Conservation (phyloP, 2,797 vertebrate species). For the Sparus aurata region DNA sequence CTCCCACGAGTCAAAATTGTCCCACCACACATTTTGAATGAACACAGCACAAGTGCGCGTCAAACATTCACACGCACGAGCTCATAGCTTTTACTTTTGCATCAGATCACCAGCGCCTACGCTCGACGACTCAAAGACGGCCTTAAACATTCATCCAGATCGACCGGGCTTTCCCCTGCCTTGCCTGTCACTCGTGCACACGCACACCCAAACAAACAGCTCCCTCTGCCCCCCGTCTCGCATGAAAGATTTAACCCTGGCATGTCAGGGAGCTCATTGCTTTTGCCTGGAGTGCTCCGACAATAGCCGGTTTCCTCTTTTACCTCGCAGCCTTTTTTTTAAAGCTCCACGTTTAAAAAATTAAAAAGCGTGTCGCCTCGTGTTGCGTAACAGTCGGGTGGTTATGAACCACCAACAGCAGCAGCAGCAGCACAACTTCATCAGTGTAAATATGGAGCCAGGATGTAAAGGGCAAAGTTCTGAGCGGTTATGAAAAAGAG, state of each 20-base stretch:
- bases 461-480: conserved; percentile 22
- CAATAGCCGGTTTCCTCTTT: conserved; percentile 38
- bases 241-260: conserved; percentile 71
- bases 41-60: conserved; percentile 29
- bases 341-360: conserved; percentile 59
- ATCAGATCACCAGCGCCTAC: background rate
- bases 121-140: background rate
- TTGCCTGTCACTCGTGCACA: background rate
- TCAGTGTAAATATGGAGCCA: conserved; percentile 21
- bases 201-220: conserved; percentile 11
- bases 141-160: conserved; percentile 17
- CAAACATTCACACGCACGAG: conserved; percentile 36
- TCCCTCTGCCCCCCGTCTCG: conserved; percentile 32
- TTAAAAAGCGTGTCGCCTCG: conserved; percentile 25
- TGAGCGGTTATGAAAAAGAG: background rate
- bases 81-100: background rate
- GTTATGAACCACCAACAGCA: background rate
- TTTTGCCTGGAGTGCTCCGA: conserved; percentile 48
- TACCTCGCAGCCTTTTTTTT: conserved; percentile 32
- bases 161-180: conserved; percentile 2
- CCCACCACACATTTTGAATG: conserved; percentile 24
- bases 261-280: conserved; percentile 64
- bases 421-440: conserved; percentile 18
- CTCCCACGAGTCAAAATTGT: background rate
- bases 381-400: conserved; percentile 48